phyloP scores from a whole-genome alignment of 2,888 invertebrate genomes.

The Drosophila fungiperda region DNA sequence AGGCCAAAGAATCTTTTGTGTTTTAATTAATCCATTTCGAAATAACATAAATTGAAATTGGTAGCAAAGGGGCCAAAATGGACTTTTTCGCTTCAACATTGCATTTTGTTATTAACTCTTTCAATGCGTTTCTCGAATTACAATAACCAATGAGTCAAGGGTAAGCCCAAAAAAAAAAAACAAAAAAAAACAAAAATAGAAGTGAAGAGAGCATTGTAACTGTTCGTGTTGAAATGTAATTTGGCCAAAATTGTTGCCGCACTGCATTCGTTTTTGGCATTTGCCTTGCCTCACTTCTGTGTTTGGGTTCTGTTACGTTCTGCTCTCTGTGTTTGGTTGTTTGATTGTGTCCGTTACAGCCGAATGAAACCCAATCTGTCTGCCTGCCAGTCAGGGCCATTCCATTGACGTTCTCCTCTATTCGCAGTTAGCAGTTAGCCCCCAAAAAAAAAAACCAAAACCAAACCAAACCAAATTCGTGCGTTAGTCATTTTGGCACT shows the following conservation, averaged over 20 bases:
- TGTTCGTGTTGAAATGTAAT: conserved; percentile 78
- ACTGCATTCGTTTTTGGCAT: conserved; percentile 63
- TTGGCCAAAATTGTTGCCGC: conserved; percentile 73
- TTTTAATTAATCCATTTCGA: background rate
- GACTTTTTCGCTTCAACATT: background rate
- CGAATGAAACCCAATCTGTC: conserved; percentile 81
- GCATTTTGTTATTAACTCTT: background rate
- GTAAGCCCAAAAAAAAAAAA: conserved; percentile 21
- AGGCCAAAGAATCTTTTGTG: background rate
- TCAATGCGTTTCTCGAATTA: background rate
- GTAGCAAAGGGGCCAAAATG: background rate
- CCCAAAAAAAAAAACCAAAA: conserved; percentile 27
- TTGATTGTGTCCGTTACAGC: conserved; percentile 52
- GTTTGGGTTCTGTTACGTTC: background rate
- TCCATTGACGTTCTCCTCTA: conserved; percentile 29
- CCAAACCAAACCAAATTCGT: conserved; percentile 36
- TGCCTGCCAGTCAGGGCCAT: conserved; percentile 64
- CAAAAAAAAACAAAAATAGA: background rate
- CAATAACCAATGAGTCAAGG: conserved; percentile 17
- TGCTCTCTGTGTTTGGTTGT: conserved; percentile 8
- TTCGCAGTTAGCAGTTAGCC: background rate
- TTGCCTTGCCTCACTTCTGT: conserved; percentile 29
- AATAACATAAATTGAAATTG: background rate
- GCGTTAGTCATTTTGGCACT: conserved; percentile 80
- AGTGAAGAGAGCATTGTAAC: conserved; percentile 29